Evolutionary conservation across 2,888 invertebrate species (phyloP).

Genomic region (Campoplex nolae): DNA sequence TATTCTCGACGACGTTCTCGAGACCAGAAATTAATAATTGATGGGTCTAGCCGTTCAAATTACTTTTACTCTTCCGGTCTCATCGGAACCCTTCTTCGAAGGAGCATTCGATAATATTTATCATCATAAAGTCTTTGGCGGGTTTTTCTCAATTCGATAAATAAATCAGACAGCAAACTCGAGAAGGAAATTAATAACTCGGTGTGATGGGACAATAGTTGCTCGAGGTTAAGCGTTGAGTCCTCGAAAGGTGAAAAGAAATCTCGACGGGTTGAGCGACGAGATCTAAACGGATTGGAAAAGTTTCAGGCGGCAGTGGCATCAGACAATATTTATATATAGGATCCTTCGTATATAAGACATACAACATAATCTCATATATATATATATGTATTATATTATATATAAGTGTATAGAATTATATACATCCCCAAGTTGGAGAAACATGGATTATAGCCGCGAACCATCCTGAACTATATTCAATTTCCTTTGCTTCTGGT

Average conservation of each 20-base stretch:
- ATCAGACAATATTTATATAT: background rate
- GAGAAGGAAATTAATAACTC: slow-evolving; percentile 26
- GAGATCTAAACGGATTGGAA: slow-evolving; percentile 46
- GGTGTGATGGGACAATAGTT: slow-evolving; percentile 35
- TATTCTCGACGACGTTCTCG: background rate
- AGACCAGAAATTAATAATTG: background rate
- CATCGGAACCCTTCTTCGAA: background rate
- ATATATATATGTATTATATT: background rate
- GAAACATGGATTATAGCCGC: slow-evolving; percentile 38
- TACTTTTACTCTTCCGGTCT: background rate
- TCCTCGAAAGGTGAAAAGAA: slow-evolving; percentile 34
- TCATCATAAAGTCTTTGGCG: slow-evolving; percentile 19
- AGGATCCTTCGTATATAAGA: background rate
- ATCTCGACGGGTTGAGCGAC: slow-evolving; percentile 21
- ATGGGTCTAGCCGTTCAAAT: background rate
- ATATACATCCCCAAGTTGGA: background rate
- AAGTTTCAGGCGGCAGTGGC: slow-evolving; percentile 19
- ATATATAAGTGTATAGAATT: slow-evolving; percentile 9
- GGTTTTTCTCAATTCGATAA: background rate
- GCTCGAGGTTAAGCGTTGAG: slow-evolving; percentile 4
- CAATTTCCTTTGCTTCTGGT: slow-evolving; percentile 31
- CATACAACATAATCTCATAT: background rate
- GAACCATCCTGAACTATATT: slow-evolving; percentile 33
- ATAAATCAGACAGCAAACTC: slow-evolving; percentile 21
- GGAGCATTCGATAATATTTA: slow-evolving; percentile 10